Conservation (phyloP, 2,797 vertebrate genomes). For the Bradypodion ventrale region DNA sequence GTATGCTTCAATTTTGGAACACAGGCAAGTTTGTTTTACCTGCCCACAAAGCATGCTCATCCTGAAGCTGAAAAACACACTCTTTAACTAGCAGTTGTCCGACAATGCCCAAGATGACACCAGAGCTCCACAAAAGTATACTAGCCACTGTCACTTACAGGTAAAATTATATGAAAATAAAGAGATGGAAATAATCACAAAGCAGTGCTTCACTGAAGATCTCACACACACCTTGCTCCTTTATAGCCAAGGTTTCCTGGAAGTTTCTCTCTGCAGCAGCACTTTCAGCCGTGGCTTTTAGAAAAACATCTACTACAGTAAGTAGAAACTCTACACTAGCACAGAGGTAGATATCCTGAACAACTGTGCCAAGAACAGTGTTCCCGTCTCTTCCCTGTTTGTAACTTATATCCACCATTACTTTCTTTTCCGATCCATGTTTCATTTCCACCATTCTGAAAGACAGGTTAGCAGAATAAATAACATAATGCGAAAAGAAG, state of each 20-base stretch:
- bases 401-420: constrained; percentile 92
- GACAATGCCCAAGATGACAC: no score
- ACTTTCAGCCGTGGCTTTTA: constrained; percentile 86
- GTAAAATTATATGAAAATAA: not conserved
- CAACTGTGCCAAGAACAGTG: constrained; percentile 78
- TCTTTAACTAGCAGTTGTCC: no score
- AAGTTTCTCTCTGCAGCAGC: constrained; percentile 74
- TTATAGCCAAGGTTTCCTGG: constrained; percentile 74
- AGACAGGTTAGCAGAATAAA: constrained; percentile 44
- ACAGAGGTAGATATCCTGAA: constrained; percentile 93
- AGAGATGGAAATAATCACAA: not conserved
- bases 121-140: no score
- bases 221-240: constrained; percentile 87
- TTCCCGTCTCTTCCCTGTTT: constrained; percentile 85
- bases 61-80: no score
- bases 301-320: constrained; percentile 91
- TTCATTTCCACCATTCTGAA: constrained; percentile 95
- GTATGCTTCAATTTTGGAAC: no score
- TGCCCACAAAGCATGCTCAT: no score
- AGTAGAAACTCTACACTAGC: constrained; percentile 97
- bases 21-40: no score
- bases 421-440: constrained; percentile 86
- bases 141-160: no score
- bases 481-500: not conserved
- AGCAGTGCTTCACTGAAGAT: not conserved